A percentile compares a stretch with the other conserved stretches of the same genome.
phyloP scores from a whole-genome alignment of 2,888 invertebrate genomes.

The Apomyelois bistriatella region DNA sequence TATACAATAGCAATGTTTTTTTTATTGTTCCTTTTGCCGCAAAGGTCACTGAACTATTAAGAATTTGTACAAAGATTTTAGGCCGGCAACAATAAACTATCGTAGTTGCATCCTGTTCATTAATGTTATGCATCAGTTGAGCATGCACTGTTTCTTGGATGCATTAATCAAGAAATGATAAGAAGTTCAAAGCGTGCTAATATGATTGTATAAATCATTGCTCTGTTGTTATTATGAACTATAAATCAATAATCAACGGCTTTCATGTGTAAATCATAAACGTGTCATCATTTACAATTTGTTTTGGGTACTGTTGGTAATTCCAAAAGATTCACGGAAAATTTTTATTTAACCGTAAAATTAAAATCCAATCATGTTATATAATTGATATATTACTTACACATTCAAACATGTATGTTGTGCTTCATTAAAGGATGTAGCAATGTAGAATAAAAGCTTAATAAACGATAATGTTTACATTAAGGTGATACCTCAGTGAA shows the following conservation, averaged over 20 bases:
- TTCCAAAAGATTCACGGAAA: slow-evolving; percentile 6
- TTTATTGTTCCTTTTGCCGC: neutral
- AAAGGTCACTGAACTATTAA: neutral
- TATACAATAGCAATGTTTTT: neutral
- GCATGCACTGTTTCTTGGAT: slow-evolving; percentile 50
- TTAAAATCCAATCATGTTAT: neutral
- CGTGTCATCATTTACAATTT: slow-evolving; percentile 16
- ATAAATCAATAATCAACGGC: slow-evolving; percentile 28
- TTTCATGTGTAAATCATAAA: slow-evolving; percentile 15
- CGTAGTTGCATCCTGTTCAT: slow-evolving; percentile 41
- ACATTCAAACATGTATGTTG: too few species aligned
- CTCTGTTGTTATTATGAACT: slow-evolving; percentile 40
- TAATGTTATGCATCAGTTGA: slow-evolving; percentile 38
- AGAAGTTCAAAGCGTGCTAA: slow-evolving; percentile 55
- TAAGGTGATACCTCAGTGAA: too few species aligned
- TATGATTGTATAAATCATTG: slow-evolving; percentile 60
- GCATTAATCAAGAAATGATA: slow-evolving; percentile 69
- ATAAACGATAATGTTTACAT: too few species aligned
- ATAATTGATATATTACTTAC: too few species aligned
- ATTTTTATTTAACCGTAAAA: neutral
- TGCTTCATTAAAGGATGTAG: too few species aligned
- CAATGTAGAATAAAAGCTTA: too few species aligned
- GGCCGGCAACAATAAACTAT: neutral
- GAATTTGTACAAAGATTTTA: neutral
- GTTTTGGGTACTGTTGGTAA: slow-evolving; percentile 4